Evolutionary conservation across 1,140 invertebrate genomes (phyloP), one percentile per base, ranked within the genome.

Genomic region (Calosoma granatense): DNA sequence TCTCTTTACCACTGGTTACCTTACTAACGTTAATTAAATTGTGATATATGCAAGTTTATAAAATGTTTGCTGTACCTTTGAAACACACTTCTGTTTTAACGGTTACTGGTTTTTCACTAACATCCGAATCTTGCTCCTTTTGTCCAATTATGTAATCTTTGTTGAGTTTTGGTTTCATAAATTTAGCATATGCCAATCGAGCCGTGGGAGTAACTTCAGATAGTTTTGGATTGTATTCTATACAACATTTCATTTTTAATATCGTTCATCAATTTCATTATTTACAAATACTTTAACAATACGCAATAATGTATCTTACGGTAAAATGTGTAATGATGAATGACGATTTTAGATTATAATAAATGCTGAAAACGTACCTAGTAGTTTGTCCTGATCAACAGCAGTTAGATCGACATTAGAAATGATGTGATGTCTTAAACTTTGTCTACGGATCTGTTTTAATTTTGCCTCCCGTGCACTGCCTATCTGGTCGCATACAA

Each of bases 151-250:
- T 70, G 63, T 71, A 74, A 61, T 85, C 80, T 11, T 76, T 71
- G 55, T 79, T 78, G 30, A 84, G 76, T 61, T 82, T 81, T 54
- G 75, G 82, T 36, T 84, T 80, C 81, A 91, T 91, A 65, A 92
- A 92, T 69, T 90, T 91, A 22, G 87, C 88, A 62, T 91, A 91
- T 1, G 89, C 89, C 15, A 90, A 79, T 63, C 88, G 76, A 1
- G 88, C 87, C 0, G 81, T 82, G 2, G 85, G 83, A 1, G 87
- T 81, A 0, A 90, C 81, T 4, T 80, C 80, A 3, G 81, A 80
- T 30, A 91, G 70, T 65, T 85, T 86, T 0, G 89, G 89, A 77
- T 91, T 92, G 67, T 85, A 91, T 66, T 88, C 85, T 82, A 62
- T 11, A 69, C 63, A 59, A 61, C 41, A 36, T 9, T 9, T 9